phyloP scores from a whole-genome alignment of 1,140 invertebrate genomes.

The Triops longicaudatus region DNA sequence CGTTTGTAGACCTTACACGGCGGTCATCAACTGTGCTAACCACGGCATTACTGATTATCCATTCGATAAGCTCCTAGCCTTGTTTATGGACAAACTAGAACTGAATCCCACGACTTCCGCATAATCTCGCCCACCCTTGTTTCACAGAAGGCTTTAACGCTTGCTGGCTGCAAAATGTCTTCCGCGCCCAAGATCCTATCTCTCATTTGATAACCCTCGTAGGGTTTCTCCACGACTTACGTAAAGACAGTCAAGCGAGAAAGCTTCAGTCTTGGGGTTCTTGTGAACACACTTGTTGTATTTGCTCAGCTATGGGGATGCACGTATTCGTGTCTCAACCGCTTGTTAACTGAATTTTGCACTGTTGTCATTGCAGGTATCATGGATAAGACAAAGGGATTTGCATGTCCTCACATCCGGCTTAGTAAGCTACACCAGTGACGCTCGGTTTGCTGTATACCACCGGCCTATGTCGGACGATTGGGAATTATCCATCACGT shows the following conservation, averaged over 20 bases:
- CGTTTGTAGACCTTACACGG: not conserved
- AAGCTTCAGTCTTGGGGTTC: too few species aligned
- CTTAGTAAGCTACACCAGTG: slow-evolving; percentile 57
- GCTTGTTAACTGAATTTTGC: not conserved
- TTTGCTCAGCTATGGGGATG: not conserved
- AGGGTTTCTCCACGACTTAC: too few species aligned
- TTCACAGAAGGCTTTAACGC: too few species aligned
- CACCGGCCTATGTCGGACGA: slow-evolving; percentile 43
- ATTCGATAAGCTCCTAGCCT: not conserved
- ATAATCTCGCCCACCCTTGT: not conserved
- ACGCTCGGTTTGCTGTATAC: slow-evolving; percentile 50
- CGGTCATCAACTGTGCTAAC: not conserved
- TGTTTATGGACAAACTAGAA: not conserved
- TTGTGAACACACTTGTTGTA: not conserved
- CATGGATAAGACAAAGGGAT: slow-evolving; percentile 65
- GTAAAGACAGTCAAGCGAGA: too few species aligned
- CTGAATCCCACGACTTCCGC: not conserved
- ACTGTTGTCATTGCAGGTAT: slow-evolving; percentile 50
- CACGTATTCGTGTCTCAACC: not conserved
- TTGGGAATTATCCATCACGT: slow-evolving; percentile 59
- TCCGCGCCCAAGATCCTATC: too few species aligned
- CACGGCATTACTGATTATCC: not conserved
- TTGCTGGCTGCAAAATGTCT: too few species aligned
- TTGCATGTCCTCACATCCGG: slow-evolving; percentile 65
- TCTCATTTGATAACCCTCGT: too few species aligned